These are phyloP conservation scores for Pomatostomus ruficeps DNA, from an alignment of 2,113 vertebrate species.

Conservation along the genomic window DNA sequence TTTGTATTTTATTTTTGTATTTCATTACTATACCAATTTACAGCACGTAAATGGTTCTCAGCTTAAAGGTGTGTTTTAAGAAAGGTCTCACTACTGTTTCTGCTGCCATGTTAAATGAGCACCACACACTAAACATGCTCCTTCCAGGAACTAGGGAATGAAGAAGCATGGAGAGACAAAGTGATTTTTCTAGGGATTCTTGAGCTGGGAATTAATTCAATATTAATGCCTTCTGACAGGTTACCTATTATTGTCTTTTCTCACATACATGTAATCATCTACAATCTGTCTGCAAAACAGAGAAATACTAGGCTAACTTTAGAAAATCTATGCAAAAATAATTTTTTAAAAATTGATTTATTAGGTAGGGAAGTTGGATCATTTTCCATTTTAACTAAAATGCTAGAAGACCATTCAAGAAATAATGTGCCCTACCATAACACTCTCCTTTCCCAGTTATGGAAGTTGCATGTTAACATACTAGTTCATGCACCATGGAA, in stretches of 20 bases:
- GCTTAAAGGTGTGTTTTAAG: not conserved
- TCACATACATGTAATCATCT: not conserved
- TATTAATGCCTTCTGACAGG: not conserved
- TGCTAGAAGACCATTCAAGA: not conserved
- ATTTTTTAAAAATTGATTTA: not conserved
- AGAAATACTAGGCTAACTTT: not conserved
- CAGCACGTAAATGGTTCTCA: not conserved
- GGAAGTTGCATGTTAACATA: not conserved
- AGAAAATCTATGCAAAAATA: not conserved
- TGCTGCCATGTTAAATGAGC: not conserved
- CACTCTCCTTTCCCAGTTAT: not conserved
- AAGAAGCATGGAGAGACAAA: not conserved
- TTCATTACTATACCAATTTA: not conserved
- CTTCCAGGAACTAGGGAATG: not conserved
- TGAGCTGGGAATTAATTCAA: not conserved
- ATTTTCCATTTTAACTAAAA: not conserved
- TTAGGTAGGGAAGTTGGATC: not conserved
- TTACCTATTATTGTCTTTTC: not conserved
- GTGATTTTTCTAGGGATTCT: not conserved
- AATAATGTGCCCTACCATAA: not conserved
- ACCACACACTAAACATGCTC: not conserved
- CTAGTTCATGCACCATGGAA: not conserved
- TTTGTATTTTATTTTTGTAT: not conserved
- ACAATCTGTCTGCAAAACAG: not conserved
- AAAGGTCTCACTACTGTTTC: not conserved